Evolutionary conservation across 2,888 invertebrate genomes (phyloP), one percentile per base, ranked within the genome.

Genomic region (Homarus gammarus): DNA sequence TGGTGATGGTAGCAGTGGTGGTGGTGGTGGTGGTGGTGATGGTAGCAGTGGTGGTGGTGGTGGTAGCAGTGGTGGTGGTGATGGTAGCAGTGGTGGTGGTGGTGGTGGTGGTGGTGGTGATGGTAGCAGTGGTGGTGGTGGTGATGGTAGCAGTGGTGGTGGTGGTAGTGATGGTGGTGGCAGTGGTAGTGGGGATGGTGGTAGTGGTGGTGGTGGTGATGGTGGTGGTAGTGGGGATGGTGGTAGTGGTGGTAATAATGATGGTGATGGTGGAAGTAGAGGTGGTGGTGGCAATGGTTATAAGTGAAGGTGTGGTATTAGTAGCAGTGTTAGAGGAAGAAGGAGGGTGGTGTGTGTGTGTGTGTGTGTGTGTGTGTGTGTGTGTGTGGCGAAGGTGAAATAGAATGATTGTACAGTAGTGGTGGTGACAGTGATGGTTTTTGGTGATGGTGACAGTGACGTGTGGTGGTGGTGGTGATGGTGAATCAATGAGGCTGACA

Each of bases 81-180:
- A 40, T 75, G 27, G 79, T 18, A 36, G 79, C 56, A n/a, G 56
- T 49, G 78, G 51, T 49, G 49, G 36, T 73, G 27, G 44, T 75
- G n/a, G 44, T 75, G 31, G 51, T 51, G 51, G 78, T 49, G 38
- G 44, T 44, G 40, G 27, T 77, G 78, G 78, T 56, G 31, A 27
- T 78, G 56, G 33, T 0, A 0, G 0, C 83, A 64, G 68, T 88
- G 88, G 88, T 88, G 79, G 79, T 49, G 38, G 79, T 36, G 31
- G 31, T 8, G 36, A 40, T 75, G 27, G 79, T 18, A 36, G 79
- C 56, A n/a, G 56, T 49, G 78, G 51, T 49, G 49, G 36, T 73
- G 27, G 44, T 75, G n/a, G 44, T 75, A n/a, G n/a, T n/a, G n/a
- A 31, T 31, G 31, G 31, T 31, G 31, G 31, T 1, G 31, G 31